phyloP scores from a whole-genome alignment of 2,113 vertebrate genomes.

The Marmota flaviventris region DNA sequence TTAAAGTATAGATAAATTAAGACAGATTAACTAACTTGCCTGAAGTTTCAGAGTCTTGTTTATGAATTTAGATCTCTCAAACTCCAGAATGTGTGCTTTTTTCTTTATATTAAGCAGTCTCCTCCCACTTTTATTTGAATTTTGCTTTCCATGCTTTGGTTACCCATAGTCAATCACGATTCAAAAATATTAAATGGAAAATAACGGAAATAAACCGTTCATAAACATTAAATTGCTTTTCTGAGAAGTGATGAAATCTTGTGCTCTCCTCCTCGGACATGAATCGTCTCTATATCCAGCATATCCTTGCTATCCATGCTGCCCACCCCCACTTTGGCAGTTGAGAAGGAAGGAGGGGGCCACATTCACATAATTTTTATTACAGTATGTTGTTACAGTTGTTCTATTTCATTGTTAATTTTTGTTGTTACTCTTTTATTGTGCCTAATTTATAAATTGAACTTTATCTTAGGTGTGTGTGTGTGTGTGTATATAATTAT shows the following conservation, averaged over 20 bases:
- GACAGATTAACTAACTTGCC: not conserved
- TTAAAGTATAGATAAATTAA: not conserved
- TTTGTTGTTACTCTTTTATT: too few species aligned
- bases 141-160: not conserved
- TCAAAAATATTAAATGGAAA: slow-evolving; percentile 1
- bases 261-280: not conserved
- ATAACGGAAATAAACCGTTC: not conserved
- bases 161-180: not conserved
- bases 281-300: not conserved
- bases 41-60: not conserved
- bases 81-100: slow-evolving; percentile 34
- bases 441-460: too few species aligned
- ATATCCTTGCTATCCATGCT: not conserved
- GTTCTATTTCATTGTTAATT: too few species aligned
- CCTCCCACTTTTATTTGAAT: not conserved
- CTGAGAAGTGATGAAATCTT: not conserved
- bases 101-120: not conserved
- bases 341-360: not conserved
- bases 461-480: too few species aligned
- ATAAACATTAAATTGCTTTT: not conserved
- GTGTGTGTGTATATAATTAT: too few species aligned
- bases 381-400: not conserved
- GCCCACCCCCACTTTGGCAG: not conserved
- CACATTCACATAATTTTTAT: not conserved
- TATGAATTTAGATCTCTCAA: not conserved